These are phyloP conservation scores for Phodopus roborovskii DNA, from an alignment of 2,113 vertebrate species.

Conservation along the genomic window DNA sequence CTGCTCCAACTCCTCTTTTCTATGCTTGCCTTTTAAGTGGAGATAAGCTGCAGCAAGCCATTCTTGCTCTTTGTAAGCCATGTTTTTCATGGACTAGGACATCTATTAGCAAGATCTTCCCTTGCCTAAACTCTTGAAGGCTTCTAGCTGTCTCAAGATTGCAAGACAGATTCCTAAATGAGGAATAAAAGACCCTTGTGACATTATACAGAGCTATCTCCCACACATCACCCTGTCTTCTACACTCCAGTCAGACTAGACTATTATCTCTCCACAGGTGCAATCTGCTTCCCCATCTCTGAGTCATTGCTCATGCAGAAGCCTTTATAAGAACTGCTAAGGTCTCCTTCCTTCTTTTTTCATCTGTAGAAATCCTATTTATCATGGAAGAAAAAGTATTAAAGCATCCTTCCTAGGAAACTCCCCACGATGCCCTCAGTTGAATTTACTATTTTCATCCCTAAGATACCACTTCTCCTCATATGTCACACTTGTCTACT, in stretches of 20 bases:
- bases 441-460: background rate
- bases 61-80: background rate
- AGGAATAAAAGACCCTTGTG: background rate
- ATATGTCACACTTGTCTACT: background rate
- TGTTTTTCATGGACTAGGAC: background rate
- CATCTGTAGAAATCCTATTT: background rate
- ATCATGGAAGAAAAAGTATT: background rate
- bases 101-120: background rate
- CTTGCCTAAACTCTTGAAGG: background rate
- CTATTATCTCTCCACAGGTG: background rate
- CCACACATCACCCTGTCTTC: background rate
- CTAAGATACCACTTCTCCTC: background rate
- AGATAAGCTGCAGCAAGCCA: background rate
- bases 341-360: background rate
- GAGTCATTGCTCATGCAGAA: background rate
- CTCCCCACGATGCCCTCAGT: background rate
- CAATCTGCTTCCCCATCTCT: background rate
- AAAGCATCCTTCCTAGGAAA: background rate
- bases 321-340: background rate
- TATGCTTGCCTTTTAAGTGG: background rate
- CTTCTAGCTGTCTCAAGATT: background rate
- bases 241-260: background rate
- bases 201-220: background rate
- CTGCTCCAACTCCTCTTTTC: background rate
- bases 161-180: background rate